Evolutionary conservation across 2,797 vertebrate genomes (phyloP), one percentile per base, ranked within the genome.

Genomic region (Monodelphis domestica): DNA sequence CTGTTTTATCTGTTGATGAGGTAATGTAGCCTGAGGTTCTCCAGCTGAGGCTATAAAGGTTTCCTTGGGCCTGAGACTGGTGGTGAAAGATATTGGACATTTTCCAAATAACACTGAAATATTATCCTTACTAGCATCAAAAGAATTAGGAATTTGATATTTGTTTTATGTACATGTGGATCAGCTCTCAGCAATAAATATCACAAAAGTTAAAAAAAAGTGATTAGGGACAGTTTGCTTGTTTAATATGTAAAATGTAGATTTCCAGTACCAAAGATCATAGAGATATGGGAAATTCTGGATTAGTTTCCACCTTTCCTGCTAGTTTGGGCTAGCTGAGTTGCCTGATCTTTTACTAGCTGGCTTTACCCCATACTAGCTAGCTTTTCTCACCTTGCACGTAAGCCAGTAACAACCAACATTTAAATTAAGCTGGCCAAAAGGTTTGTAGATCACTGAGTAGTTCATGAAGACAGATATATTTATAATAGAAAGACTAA

Each of bases 1-100:
- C 12, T 0, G 0, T 9, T 24, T 5, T 24, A 54, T 29, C 57
- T 33, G 17, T 24, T 0, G 0, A 91, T 59, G 1, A 0, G 28
- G 1, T n/a, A 6, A n/a, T 0, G 55, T 33, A 87, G 30, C 14
- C 10, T 59, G 87, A 9, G 3, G 1, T 84, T 30, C 9, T 63
- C 50, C 88, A 2, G 5, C 0, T 78, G 53, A 33, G 38, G 10
- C 0, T 14, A 38, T 21, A 92, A 59, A 92, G 33, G 26, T n/a
- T 95, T 96, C 50, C 38, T 21, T 26, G 38, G 5, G 70, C 38
- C 24, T 5, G 89, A 33, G 84, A 70, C 3, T 4, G 1, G 54
- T 33, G 1, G 38, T 2, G n/a, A 54, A 78, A 52, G 1, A 55
- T 89, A 4, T 2, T 90, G 24, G 70, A 59, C 9, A 11, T 84